Evolutionary conservation across 2,113 vertebrate species (phyloP), one percentile per base, ranked within the genome.

Genomic region (Aythya baeri): DNA sequence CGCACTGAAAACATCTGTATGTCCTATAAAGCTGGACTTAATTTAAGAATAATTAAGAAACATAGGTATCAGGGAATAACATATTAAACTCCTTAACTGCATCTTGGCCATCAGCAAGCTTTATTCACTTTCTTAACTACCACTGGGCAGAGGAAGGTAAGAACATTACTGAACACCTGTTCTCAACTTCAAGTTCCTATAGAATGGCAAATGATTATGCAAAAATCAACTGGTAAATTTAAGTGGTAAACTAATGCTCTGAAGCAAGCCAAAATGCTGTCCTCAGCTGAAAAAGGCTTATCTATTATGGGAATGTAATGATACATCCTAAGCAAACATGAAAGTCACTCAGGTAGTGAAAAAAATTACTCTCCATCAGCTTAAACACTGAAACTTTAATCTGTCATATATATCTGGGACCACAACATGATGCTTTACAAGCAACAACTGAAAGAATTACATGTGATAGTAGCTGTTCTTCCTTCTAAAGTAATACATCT

Each of bases 1-100:
- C 57, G 54, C 29, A 67, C 26, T 22, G 61, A 77, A 57, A 77
- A 29, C 31, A 67, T 9, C 9, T 41, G 17, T 21, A 26, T 15
- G 12, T 44, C 36, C 32, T 36, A n/a, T 18, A 83, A 92, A 85
- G 38, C 12, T 76, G 31, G 32, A 31, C n/a, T 88, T 43, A 66
- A 54, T 66, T 67, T 63, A 71, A 72, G 58, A 93, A 67, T 46
- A 74, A 75, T 34, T 65, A 38, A 32, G 61, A 88, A 72, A 75
- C 9, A 34, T 0, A 52, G 13, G 4, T 44, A 6, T n/a, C 65
- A 55, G 8, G n/a, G 17, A 82, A n/a, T 8, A 57, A 5, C 6
- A 38, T 8, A 27, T 32, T 18, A 58, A 65, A 72, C 13, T 34
- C 22, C 46, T 86, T 46, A 66, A 80, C 46, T 75, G 68, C 68